Evolutionary conservation across 2,888 invertebrate species (phyloP).

Genomic region (Scotopteryx bipunctaria): DNA sequence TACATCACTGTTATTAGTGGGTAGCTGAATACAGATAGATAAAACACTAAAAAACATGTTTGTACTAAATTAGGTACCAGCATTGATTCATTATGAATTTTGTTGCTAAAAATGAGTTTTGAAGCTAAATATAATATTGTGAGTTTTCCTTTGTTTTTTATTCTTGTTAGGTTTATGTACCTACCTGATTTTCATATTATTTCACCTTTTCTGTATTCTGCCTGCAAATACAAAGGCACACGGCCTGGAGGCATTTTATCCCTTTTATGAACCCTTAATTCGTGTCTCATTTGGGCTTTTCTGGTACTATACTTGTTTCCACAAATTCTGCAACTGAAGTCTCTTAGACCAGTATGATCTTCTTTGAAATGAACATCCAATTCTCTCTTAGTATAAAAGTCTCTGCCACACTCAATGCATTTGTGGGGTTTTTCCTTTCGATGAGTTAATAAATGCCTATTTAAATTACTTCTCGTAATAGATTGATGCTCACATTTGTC

Average conservation of each 20-base stretch:
- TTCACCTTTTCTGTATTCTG: conserved; percentile 38
- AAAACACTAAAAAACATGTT: too few species aligned
- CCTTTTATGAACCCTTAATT: conserved; percentile 62
- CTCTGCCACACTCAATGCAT: conserved; percentile 58
- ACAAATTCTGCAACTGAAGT: conserved; percentile 57
- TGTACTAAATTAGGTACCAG: too few species aligned
- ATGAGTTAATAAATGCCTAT: conserved; percentile 62
- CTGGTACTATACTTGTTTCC: conserved; percentile 62
- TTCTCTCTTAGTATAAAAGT: conserved; percentile 58
- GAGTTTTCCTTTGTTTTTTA: too few species aligned
- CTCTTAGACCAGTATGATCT: conserved; percentile 61
- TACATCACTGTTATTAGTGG: too few species aligned
- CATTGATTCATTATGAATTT: too few species aligned
- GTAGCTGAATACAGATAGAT: too few species aligned
- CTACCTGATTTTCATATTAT: too few species aligned
- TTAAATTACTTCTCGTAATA: conserved; percentile 62
- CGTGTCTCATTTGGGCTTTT: conserved; percentile 64
- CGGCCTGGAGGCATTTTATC: conserved; percentile 63
- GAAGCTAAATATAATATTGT: too few species aligned
- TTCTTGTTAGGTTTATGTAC: too few species aligned
- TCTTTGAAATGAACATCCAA: conserved; percentile 57
- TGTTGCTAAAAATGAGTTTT: too few species aligned
- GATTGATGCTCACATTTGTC: conserved; percentile 57
- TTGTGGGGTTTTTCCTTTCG: conserved; percentile 56
- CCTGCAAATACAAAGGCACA: conserved; percentile 64